Conservation (phyloP, 2,888 invertebrate species). For the Eretmocerus hayati region DNA sequence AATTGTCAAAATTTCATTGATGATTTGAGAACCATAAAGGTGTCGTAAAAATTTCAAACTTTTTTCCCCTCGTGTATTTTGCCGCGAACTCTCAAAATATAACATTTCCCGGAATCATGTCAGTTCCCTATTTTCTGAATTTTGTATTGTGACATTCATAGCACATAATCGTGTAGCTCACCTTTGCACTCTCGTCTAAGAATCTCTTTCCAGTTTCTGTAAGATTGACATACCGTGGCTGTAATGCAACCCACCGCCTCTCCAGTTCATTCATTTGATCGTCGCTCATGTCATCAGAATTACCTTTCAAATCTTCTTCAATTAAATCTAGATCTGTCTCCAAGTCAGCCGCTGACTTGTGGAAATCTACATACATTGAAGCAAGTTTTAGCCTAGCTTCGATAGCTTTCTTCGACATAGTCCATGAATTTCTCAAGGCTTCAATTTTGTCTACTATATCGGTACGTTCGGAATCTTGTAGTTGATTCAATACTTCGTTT, state of each 20-base stretch:
- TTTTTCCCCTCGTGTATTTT: too few species aligned
- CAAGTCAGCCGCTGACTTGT: conserved; percentile 61
- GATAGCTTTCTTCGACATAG: conserved; percentile 55
- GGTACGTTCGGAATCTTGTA: conserved; percentile 58
- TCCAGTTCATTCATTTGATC: conserved; percentile 51
- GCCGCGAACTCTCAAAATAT: too few species aligned
- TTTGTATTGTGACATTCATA: too few species aligned
- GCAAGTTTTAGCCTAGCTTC: conserved; percentile 61
- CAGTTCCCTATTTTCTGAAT: too few species aligned
- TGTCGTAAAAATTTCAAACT: too few species aligned
- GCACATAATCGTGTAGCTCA: background rate
- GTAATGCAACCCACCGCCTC: conserved; percentile 60
- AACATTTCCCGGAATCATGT: too few species aligned
- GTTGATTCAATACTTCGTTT: conserved; percentile 53
- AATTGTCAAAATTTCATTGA: too few species aligned
- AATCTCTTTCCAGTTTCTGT: conserved; percentile 63
- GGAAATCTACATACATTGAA: conserved; percentile 64
- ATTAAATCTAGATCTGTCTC: conserved; percentile 59
- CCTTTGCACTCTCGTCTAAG: conserved; percentile 55
- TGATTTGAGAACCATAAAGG: too few species aligned
- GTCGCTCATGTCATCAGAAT: conserved; percentile 50
- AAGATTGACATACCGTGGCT: conserved; percentile 59
- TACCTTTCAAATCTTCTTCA: conserved; percentile 54
- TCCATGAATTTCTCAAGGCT: conserved; percentile 58
- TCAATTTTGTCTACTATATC: conserved; percentile 60